Evolutionary conservation across 2,113 vertebrate genomes (phyloP).

Genomic region (Pheucticus melanocephalus): DNA sequence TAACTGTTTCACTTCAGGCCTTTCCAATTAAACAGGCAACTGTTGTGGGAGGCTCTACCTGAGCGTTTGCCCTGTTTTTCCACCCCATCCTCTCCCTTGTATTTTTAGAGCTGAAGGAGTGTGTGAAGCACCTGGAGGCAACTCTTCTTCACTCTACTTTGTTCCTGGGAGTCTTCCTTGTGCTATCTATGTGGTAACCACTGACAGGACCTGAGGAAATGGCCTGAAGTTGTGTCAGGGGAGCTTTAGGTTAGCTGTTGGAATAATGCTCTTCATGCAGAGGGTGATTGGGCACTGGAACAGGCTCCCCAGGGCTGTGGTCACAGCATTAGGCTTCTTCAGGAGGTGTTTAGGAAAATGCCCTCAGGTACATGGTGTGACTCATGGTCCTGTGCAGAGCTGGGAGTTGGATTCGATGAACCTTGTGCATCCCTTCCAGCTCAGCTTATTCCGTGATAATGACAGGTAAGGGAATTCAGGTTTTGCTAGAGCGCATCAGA

Average conservation of each 20-base stretch:
- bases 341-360: neutral
- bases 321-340: neutral
- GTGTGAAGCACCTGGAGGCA: fast-evolving
- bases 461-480: neutral
- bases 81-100: neutral
- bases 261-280: neutral
- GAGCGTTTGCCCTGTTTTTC: neutral
- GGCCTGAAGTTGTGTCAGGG: neutral
- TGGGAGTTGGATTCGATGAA: fast-evolving
- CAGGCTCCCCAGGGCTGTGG: neutral
- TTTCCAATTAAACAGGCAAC: neutral
- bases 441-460: neutral
- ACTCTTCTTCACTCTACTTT: neutral
- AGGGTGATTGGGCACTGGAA: neutral
- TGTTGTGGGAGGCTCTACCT: neutral
- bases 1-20: neutral
- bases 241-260: neutral
- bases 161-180: neutral
- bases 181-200: neutral
- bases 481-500: neutral
- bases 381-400: neutral
- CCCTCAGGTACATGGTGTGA: neutral
- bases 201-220: neutral
- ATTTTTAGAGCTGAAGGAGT: neutral
- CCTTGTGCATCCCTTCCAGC: neutral